Evolutionary conservation across 2,113 vertebrate species (phyloP).

Genomic region (Hipposideros armiger): DNA sequence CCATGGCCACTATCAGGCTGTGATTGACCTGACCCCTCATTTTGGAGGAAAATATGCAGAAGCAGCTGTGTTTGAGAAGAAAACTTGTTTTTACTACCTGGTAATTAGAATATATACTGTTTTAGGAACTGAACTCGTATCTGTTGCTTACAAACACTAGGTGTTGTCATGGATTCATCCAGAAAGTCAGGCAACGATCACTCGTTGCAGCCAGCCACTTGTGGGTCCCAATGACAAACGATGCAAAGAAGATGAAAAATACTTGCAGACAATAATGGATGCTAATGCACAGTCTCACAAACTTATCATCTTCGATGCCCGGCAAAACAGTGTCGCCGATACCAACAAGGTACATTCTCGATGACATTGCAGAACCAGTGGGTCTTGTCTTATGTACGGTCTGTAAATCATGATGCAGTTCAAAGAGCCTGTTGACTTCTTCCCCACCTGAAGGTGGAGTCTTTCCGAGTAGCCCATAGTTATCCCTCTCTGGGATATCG

Average conservation of each 20-base stretch:
- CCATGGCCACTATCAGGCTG: not conserved
- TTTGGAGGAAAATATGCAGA: not conserved
- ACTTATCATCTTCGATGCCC: constrained; percentile 96
- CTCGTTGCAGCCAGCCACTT: constrained; percentile 95
- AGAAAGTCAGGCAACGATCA: constrained; percentile 96
- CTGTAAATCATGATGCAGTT: not conserved
- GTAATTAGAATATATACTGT: not conserved
- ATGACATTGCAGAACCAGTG: not conserved
- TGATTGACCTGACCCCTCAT: not conserved
- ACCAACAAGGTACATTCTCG: constrained; percentile 93
- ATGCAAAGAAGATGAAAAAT: constrained; percentile 98
- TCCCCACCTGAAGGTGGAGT: not conserved
- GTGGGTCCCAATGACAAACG: constrained; percentile 95
- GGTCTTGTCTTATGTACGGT: not conserved
- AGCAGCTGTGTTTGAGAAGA: not conserved
- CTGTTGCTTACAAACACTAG: constrained; percentile 83
- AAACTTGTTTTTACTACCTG: not conserved
- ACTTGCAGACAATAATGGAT: constrained; percentile 97
- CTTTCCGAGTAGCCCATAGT: not conserved
- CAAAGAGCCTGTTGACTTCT: not conserved
- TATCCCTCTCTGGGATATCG: not conserved
- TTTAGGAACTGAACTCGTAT: constrained; percentile 42
- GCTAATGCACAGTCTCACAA: constrained; percentile 99
- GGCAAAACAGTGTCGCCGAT: constrained; percentile 93
- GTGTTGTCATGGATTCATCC: constrained; percentile 99